Evolutionary conservation across 2,113 vertebrate species (phyloP).

Genomic region (Sardina pilchardus): DNA sequence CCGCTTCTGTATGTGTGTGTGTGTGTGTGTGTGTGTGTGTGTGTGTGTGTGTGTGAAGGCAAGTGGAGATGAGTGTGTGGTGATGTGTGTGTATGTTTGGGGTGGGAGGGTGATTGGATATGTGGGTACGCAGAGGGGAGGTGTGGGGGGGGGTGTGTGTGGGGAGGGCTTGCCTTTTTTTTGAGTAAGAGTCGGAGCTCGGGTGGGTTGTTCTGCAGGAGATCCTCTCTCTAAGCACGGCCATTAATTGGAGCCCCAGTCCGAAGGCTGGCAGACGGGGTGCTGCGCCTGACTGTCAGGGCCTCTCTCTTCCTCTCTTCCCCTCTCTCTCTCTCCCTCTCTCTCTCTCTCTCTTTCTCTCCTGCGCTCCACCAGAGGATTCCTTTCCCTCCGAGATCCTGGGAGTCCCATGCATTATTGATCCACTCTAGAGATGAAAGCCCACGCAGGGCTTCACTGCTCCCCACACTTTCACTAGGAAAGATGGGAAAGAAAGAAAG

Average conservation of each 20-base stretch:
- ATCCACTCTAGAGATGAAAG: slow-evolving; percentile 56
- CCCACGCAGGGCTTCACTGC: slow-evolving; percentile 38
- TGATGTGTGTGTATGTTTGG: background rate
- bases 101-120: background rate
- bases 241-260: slow-evolving; percentile 56
- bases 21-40: background rate
- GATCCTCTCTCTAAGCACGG: slow-evolving; percentile 51
- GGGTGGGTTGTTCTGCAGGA: slow-evolving; percentile 41
- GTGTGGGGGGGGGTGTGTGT: background rate
- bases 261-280: slow-evolving; percentile 44
- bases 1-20: slow-evolving; percentile 30
- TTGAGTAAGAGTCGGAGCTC: background rate
- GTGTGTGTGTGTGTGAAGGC: background rate
- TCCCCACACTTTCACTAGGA: slow-evolving; percentile 39
- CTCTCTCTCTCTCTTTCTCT: background rate
- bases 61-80: background rate
- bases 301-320: background rate
- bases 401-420: slow-evolving; percentile 59
- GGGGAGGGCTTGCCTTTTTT: background rate
- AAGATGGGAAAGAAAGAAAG: slow-evolving; percentile 22
- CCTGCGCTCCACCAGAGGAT: slow-evolving; percentile 39
- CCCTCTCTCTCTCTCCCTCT: slow-evolving; percentile 8
- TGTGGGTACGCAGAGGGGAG: background rate
- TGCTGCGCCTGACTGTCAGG: slow-evolving; percentile 44
- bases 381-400: slow-evolving; percentile 48